phyloP scores from a whole-genome alignment of 2,797 vertebrate species.

The Paratrypauchen microcephalus region DNA sequence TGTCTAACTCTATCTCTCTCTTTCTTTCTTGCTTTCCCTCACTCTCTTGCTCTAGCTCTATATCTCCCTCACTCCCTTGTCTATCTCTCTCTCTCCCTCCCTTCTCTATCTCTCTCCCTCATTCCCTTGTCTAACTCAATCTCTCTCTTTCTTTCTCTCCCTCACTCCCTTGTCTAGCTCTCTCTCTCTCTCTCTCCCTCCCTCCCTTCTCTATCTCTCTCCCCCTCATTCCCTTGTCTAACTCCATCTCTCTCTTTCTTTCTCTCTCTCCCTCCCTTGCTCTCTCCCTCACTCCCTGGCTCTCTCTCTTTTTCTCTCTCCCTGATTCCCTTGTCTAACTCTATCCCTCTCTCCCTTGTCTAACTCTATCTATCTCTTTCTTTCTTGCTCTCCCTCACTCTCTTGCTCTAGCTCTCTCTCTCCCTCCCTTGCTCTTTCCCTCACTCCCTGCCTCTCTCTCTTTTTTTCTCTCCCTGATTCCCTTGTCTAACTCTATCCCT shows the following conservation, averaged over 20 bases:
- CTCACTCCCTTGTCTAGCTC: background rate
- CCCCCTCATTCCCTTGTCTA: background rate
- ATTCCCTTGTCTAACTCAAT: background rate
- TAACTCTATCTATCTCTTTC: no score
- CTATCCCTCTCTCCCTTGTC: background rate
- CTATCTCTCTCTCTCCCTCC: background rate
- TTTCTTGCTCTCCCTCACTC: background rate
- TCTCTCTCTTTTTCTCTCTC: background rate
- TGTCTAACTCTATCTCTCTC: background rate
- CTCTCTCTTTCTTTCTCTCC: background rate
- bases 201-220: background rate
- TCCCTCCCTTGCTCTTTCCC: background rate
- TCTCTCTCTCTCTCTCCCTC: background rate
- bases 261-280: background rate
- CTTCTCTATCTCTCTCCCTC: background rate
- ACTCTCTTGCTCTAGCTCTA: no score
- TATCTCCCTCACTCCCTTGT: no score
- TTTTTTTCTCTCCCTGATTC: background rate
- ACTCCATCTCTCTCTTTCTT: background rate
- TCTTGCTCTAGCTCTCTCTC: background rate
- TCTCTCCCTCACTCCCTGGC: background rate
- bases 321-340: background rate
- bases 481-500: no score
- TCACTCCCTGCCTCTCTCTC: background rate
- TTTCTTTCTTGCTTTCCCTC: background rate